phyloP scores from a whole-genome alignment of 2,113 vertebrate species.

The Polyodon spathula region DNA sequence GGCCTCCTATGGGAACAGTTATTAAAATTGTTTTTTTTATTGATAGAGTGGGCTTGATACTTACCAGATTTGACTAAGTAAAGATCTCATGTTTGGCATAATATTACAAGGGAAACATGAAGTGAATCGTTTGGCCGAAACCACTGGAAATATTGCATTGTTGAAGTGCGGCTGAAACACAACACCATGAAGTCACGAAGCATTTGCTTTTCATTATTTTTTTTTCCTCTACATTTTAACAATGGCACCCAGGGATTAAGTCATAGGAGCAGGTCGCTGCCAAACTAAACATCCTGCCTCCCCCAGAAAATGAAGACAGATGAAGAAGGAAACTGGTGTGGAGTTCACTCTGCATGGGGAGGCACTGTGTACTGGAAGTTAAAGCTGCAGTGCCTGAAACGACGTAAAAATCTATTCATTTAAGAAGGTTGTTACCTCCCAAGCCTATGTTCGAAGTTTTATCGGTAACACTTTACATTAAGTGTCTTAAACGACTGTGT shows the following conservation, averaged over 20 bases:
- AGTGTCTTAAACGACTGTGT: no score
- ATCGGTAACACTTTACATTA: no score
- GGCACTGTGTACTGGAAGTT: conserved; percentile 20
- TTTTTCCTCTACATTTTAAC: conserved; percentile 37
- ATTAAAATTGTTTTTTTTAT: conserved; percentile 57
- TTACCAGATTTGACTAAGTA: conserved; percentile 57
- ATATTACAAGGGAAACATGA: conserved; percentile 55
- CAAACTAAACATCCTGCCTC: conserved; percentile 63
- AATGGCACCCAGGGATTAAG: conserved; percentile 60
- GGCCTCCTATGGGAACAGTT: conserved; percentile 43
- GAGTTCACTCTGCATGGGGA: conserved; percentile 34
- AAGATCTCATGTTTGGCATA: conserved; percentile 63
- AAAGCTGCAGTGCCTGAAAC: no score
- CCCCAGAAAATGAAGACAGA: conserved; percentile 48
- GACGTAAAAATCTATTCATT: no score
- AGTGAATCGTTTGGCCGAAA: conserved; percentile 49
- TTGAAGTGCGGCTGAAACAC: conserved; percentile 51
- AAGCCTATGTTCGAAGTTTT: no score
- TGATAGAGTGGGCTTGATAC: conserved; percentile 55
- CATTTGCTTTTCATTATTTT: conserved; percentile 64
- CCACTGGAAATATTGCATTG: conserved; percentile 44
- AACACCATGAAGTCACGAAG: conserved; percentile 21
- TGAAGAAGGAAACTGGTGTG: conserved; percentile 56
- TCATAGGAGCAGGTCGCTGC: conserved; percentile 45
- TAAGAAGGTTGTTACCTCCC: no score